Percentiles rank a stretch among this genome's conserved stretches.
These are phyloP conservation scores for Morinoia aosen DNA, from an alignment of 2,888 invertebrate species.

Conservation along the genomic window DNA sequence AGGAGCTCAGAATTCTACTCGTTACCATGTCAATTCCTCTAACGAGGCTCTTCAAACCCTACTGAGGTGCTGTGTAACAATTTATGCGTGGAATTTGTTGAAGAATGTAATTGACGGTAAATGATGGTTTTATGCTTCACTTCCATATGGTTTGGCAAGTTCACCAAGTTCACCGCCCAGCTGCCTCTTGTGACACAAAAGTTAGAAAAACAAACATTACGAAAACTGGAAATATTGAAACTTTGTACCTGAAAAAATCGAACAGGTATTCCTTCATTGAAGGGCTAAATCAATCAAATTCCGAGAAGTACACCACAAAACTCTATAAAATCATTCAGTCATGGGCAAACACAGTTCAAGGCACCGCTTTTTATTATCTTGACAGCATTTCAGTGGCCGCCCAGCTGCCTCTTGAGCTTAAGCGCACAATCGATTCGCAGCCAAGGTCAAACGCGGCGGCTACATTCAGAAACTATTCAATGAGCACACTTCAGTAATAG, in stretches of 20 bases:
- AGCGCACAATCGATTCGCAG: background rate
- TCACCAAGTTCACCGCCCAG: background rate
- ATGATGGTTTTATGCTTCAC: background rate
- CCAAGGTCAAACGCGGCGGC: background rate
- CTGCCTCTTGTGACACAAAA: background rate
- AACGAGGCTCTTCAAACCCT: no score
- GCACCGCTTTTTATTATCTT: background rate
- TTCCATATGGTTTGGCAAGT: background rate
- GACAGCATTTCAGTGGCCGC: background rate
- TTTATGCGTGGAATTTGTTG: background rate
- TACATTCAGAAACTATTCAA: background rate
- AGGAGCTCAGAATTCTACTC: no score
- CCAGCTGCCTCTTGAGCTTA: background rate
- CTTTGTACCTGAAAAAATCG: background rate
- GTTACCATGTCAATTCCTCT: no score
- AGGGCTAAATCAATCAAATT: background rate
- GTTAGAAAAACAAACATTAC: background rate
- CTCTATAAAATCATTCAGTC: background rate
- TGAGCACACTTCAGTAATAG: background rate
- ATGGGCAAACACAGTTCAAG: background rate
- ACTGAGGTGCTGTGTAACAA: background rate
- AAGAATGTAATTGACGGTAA: background rate
- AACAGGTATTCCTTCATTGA: background rate
- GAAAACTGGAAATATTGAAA: background rate
- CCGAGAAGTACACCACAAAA: background rate